phyloP scores from a whole-genome alignment of 2,113 vertebrate genomes.

The Dasypus novemcinctus region DNA sequence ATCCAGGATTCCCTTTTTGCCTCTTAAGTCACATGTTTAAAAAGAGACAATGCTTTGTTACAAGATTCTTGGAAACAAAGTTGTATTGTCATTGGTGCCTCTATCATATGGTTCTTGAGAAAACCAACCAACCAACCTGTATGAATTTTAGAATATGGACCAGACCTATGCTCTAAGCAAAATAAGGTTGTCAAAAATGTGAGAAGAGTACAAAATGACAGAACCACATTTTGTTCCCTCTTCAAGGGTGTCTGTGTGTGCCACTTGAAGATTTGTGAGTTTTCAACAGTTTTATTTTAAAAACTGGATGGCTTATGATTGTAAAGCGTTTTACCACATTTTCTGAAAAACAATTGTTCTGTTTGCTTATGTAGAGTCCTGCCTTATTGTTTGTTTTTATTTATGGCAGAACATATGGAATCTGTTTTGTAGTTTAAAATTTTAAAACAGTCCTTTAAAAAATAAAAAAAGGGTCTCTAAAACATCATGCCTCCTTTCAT shows the following conservation, averaged over 20 bases:
- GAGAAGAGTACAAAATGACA: conserved; percentile 78
- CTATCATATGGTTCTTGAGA: conserved; percentile 81
- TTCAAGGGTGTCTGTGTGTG: conserved; percentile 80
- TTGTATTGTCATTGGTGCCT: conserved; percentile 87
- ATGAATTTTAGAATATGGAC: conserved; percentile 75
- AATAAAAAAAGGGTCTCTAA: conserved; percentile 91
- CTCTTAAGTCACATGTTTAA: conserved; percentile 82
- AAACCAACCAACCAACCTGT: conserved; percentile 70
- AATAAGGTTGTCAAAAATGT: conserved; percentile 73
- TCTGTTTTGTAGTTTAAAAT: conserved; percentile 92
- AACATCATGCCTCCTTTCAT: conserved; percentile 77
- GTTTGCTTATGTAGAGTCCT: conserved; percentile 91
- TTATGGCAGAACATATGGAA: conserved; percentile 89
- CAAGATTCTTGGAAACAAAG: conserved; percentile 82
- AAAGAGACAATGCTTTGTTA: conserved; percentile 84
- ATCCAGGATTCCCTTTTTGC: conserved; percentile 75
- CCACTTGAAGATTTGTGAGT: conserved; percentile 85
- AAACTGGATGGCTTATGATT: conserved; percentile 94
- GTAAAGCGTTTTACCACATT: conserved; percentile 92
- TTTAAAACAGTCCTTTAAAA: conserved; percentile 90
- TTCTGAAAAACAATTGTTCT: conserved; percentile 86
- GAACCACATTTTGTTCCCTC: conserved; percentile 79
- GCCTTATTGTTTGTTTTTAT: conserved; percentile 87
- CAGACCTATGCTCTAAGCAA: conserved; percentile 77
- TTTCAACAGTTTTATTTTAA: conserved; percentile 97